Evolutionary conservation across 2,797 vertebrate species (phyloP), one percentile per base, ranked within the genome.

Genomic region (Propithecus deckenii): DNA sequence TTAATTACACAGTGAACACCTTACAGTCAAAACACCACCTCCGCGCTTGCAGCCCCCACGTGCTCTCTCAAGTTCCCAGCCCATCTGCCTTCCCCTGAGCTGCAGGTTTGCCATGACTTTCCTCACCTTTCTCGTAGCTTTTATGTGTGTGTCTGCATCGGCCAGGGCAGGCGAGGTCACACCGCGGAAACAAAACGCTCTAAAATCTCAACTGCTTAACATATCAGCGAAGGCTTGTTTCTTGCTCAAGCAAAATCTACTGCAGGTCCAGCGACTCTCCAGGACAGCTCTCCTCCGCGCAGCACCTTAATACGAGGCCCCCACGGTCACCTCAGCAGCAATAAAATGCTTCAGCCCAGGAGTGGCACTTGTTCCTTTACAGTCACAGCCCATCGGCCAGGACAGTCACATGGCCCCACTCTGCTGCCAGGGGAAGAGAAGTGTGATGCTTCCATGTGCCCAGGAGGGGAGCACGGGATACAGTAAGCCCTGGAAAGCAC

Each of bases 131-230:
- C 30, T 32, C 18, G 4, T 1, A 59, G 48, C 35, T 95, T 63
- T 71, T 2, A 8, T 15, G 3, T 4, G 4, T 20, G 52, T 14
- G 0, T 30, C 23, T 30, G 13, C 46, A 5, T 0, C 9, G 1
- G 14, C 48, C 59, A 18, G 69, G 22, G 20, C 78, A 8, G 15
- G 50, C 14, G 25, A 67, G 1, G 2, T 48, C 12, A 14, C 4
- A 7, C 23, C 43, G 74, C 46, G 4, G n/a, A 25, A 28, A 67
- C 41, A 35, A 65, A 32, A 6, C 6, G 22, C 57, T 32, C 65
- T 65, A 12, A 79, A 30, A 22, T 52, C 38, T 78, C 57, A 20
- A n/a, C 50, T 6, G 67, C 46, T 35, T 69, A 43, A 67, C 63
- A 57, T 6, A 0, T 41, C 50, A 35, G 22, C 85, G 20, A 55